Percentiles rank a stretch among this genome's conserved stretches.
Evolutionary conservation across 2,888 invertebrate species (phyloP).

Genomic region (Scaptomyza tumidula): DNA sequence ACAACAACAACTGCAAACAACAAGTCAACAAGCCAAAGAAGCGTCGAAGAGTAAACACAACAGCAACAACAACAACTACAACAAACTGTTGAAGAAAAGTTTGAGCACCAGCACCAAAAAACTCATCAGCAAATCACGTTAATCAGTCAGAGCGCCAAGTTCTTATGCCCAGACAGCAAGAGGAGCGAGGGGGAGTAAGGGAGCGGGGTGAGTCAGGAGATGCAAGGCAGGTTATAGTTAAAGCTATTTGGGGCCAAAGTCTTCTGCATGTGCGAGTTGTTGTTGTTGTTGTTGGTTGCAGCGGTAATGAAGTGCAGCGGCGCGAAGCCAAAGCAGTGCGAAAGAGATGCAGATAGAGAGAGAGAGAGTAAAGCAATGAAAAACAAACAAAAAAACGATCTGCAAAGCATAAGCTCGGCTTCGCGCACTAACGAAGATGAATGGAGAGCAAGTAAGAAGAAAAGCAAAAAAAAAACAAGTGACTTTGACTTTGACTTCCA

Average conservation of each 20-base stretch:
- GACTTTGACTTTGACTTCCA: conserved; percentile 20
- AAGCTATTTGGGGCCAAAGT: conserved; percentile 54
- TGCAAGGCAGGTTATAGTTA: conserved; percentile 36
- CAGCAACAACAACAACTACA: conserved; percentile 29
- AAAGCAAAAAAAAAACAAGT: conserved; percentile 8
- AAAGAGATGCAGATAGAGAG: neutral
- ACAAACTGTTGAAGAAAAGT: conserved; percentile 29
- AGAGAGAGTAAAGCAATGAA: neutral
- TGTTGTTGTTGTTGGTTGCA: conserved; percentile 26
- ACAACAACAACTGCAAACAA: conserved; percentile 46
- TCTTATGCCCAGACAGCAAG: conserved; percentile 14
- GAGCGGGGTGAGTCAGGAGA: neutral
- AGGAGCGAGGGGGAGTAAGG: neutral
- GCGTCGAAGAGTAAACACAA: conserved; percentile 64
- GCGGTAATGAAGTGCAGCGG: conserved; percentile 57
- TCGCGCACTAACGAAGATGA: neutral
- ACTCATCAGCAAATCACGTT: conserved; percentile 70
- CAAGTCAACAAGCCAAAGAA: conserved; percentile 64
- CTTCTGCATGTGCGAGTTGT: conserved; percentile 3
- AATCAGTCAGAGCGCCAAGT: conserved; percentile 60
- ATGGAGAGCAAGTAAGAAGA: neutral
- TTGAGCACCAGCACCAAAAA: conserved; percentile 44
- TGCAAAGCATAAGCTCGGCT: neutral
- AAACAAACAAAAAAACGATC: neutral
- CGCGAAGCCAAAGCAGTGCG: conserved; percentile 28